Base-by-base conservation (phyloP, 2,888 invertebrate species). In the Eledona agricola region DNA sequence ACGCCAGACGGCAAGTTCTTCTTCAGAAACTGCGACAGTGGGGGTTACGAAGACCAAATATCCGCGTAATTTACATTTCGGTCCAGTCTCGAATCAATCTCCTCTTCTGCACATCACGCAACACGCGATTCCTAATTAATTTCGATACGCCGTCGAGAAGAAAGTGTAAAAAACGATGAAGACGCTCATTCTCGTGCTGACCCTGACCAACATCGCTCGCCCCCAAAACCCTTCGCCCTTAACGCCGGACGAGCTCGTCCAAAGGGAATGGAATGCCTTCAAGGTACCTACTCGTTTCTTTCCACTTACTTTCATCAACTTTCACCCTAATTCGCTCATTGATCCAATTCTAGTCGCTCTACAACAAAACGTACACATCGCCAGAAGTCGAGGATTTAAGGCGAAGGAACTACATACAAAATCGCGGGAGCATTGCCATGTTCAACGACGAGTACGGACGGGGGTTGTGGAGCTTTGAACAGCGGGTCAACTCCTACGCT, bases 361-460 rank as follows among this genome's bases (percentile, higher is more conserved):
- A 70, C 50, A 71, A 73, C 46, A 77, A 77, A 66, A 59, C 61
- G 0, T 77, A 77, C 47, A 35, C 57, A 0, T 61, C 59, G 4
- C 25, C 54, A 1, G 72, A 72, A 43, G 70, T 73, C 38, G 73
- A 71, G 46, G 43, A 55, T 1, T 66, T 71, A 16, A 63, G 76
- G 5, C 57, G 67, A 23, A 73, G 75, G 59, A 68, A 72, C 12
- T 77, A 74, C 61, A 69, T 76, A 7, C 73, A 73, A 54, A 77
- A 77, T 58, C 60, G 71, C 11, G 64, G 66, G 5, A 73, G 73
- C 59, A 71, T 77, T 16, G 63, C 66, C 3, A 65, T 59, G 16
- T 68, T 72, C 50, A 76, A 76, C 53, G 64, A 70, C 19, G 72
- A 73, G 19, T 75, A 71, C 57, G 68, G 72, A 3, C 59, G 59